Evolutionary conservation across 2,888 invertebrate genomes (phyloP), one percentile per base, ranked within the genome.

Genomic region (Epirrhoe alternata): DNA sequence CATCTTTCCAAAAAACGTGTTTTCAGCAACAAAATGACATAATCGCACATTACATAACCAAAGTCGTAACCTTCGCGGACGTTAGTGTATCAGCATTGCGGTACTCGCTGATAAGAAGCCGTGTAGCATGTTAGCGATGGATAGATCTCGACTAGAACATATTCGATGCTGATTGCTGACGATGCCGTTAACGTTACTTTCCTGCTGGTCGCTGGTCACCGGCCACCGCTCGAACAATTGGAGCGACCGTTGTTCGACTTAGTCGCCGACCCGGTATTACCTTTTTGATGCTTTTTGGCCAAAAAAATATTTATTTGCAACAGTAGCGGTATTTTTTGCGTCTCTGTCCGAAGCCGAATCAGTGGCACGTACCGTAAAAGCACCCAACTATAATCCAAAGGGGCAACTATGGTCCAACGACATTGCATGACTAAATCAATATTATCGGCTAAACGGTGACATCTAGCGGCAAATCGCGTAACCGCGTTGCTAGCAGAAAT

Each of bases 261-360:
- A 85, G 84, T 82, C 82, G 82, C 62, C 85, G 85, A 86, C 86
- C 86, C 74, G 85, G 81, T 85, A 83, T 86, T 86, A 83, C 86
- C 86, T 89, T 92, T 92, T 89, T 87, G 85, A 86, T 83, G 84
- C 82, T 89, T 92, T 92, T 92, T 90, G 84, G 82, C 86, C 78
- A 86, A 88, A 89, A 89, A 84, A 85, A 86, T 90, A 89, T 92
- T 89, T 88, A 86, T 88, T 86, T 86, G 85, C 86, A 76, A 84
- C 79, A 76, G 66, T 91, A 93, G 91, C 92, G 91, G 92, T 87
- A 81, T 75, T 83, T 85, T 86, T 85, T 85, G 80, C 83, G 73
- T 80, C 79, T 81, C 78, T 79, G 77, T 49, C 78, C 78, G 79
- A 78, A 80, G 80, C 78, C 78, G 79, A 79, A 80, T 61, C 64